Base-by-base conservation (phyloP, 2,888 invertebrate genomes). In the Melieria crassipennis region DNA sequence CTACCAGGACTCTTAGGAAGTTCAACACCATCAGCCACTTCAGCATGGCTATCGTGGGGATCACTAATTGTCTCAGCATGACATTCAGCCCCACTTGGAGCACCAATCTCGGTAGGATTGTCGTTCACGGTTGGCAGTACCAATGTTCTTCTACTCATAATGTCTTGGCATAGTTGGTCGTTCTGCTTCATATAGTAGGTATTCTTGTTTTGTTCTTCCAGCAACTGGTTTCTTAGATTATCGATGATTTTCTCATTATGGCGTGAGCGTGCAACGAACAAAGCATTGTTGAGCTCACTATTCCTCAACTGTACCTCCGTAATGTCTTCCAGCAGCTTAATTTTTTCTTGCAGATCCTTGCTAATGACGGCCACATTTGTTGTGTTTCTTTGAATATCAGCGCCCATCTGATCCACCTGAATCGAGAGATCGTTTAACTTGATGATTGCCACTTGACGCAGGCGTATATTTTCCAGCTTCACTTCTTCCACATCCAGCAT, bases 291-390 rank as follows among this genome's bases (percentile, higher is more conserved):
- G 0, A 83, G 75, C 3, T 63, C 70, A 7, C 81, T 79, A 75
- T 83, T 83, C 58, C 78, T 77, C n/a, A 75, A 67, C 30, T 82
- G 79, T 5, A 83, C 76, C 63, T 79, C 78, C 30, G 78, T 82
- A 4, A 85, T 85, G 4, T 84, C 79, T 43, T 75, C 77, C 9
- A 84, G 79, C 30, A 84, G 58, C 13, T 75, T 65, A 30, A 80
- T 75, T 50, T 82, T 79, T 46, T 80, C 78, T 0, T 75, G 69
- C 70, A 83, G 75, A 4, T 80, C 81, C 4, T 78, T 77, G 7
- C 78, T 79, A 76, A 83, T 75, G 47, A 60, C 47, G 10, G 42
- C 16, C 4, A 76, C 65, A 7, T 78, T 75, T 55, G 70, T 52
- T 0, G 67, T 62, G 42, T 73, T 81, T 55, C 67, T 61, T 9